phyloP scores from a whole-genome alignment of 2,113 vertebrate genomes.

The Leucopsar rothschildi region DNA sequence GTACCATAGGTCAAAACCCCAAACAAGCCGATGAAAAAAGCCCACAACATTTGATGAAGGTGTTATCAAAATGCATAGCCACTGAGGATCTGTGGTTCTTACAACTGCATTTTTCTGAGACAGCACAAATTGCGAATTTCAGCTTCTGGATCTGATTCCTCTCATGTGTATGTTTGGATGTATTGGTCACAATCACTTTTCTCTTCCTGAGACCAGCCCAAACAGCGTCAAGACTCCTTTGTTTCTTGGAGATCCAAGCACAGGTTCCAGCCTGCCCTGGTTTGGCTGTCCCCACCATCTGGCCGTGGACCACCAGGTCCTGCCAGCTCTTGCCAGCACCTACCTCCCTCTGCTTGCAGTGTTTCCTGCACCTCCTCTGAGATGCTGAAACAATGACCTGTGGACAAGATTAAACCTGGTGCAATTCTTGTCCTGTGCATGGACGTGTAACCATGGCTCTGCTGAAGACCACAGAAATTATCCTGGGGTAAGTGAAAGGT shows the following conservation, averaged over 20 bases:
- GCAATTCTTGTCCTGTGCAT: not conserved
- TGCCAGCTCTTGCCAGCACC: not conserved
- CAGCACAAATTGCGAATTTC: not conserved
- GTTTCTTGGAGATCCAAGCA: not conserved
- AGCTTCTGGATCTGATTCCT: not conserved
- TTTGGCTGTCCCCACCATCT: not conserved
- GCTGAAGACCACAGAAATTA: constrained; percentile 32
- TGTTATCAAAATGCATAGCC: not conserved
- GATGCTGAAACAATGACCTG: not conserved
- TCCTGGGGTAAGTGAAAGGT: not conserved
- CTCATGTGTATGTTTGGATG: not conserved
- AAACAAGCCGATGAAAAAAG: not conserved
- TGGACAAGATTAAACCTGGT: constrained; percentile 33
- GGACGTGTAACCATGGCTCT: not conserved
- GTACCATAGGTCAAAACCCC: not conserved
- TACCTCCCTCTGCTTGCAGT: rapidly evolving
- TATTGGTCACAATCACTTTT: not conserved
- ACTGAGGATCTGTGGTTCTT: not conserved
- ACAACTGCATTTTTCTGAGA: not conserved
- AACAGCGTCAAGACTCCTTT: rapidly evolving
- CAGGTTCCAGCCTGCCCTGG: not conserved
- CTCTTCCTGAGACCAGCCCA: not conserved
- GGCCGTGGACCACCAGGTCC: rapidly evolving
- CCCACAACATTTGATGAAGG: not conserved
- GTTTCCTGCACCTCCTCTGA: constrained; percentile 18